A percentile compares a stretch with the other conserved stretches of the same genome.
These are phyloP conservation scores for Lymantria monacha DNA, from an alignment of 2,888 invertebrate species.

Conservation along the genomic window DNA sequence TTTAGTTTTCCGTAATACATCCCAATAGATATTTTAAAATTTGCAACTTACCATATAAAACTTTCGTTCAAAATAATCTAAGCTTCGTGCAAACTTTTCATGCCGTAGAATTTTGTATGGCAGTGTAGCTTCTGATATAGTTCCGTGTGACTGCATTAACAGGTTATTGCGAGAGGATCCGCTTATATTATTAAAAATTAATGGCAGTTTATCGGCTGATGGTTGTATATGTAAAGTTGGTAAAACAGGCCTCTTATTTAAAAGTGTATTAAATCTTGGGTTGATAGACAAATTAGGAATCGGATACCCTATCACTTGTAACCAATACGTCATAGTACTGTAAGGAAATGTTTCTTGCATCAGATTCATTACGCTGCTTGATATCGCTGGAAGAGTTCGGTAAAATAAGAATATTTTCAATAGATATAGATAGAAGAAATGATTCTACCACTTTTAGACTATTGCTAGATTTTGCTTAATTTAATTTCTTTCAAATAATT, in stretches of 20 bases:
- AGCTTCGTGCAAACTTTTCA: constrained; percentile 22
- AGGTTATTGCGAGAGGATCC: constrained; percentile 6
- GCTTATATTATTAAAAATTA: constrained; percentile 6
- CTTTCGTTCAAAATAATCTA: constrained; percentile 33
- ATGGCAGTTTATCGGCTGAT: not conserved
- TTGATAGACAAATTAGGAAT: not conserved
- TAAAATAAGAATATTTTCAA: no score
- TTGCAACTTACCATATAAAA: constrained; percentile 38
- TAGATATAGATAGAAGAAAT: no score
- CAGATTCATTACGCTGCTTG: no score
- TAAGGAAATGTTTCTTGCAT: not conserved
- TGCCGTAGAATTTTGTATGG: constrained; percentile 8
- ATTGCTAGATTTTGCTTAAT: no score
- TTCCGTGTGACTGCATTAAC: constrained; percentile 4
- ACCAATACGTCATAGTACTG: no score
- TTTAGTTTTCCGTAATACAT: not conserved
- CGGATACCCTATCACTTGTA: not conserved
- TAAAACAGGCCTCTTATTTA: not conserved
- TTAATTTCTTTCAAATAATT: no score
- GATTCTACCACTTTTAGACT: no score
- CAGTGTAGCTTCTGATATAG: constrained; percentile 5
- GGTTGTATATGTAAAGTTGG: not conserved
- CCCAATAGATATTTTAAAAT: no score
- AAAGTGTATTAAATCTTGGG: not conserved
- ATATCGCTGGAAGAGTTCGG: no score